phyloP scores from a whole-genome alignment of 1,140 invertebrate species.

The Grapholita molesta region DNA sequence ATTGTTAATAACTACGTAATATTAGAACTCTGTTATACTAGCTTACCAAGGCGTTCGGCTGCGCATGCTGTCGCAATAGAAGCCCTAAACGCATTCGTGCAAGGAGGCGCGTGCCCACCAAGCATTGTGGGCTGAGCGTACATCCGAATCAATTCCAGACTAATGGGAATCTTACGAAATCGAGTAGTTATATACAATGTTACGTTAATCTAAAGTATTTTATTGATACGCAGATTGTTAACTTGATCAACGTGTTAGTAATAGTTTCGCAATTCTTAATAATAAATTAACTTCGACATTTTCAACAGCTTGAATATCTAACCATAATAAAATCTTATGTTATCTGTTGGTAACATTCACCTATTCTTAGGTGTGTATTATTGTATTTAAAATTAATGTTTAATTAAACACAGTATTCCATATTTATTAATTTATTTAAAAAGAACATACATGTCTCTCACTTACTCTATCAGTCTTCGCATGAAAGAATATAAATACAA shows the following conservation, averaged over 20 bases:
- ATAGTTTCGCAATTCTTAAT: neutral
- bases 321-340: too few relatives aligned
- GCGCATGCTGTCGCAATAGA: neutral
- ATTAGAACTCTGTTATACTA: neutral
- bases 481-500: slow-evolving; percentile 30
- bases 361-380: too few relatives aligned
- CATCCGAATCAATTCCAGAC: neutral
- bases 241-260: neutral
- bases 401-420: neutral
- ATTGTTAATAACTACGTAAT: neutral
- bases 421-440: slow-evolving; percentile 11
- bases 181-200: neutral
- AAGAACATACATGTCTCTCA: slow-evolving; percentile 27
- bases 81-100: slow-evolving; percentile 21
- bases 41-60: neutral
- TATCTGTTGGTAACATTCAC: too few relatives aligned
- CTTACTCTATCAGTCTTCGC: slow-evolving; percentile 62
- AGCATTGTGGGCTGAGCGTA: neutral
- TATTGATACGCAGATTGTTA: neutral
- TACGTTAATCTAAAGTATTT: neutral
- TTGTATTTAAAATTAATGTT: neutral
- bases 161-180: neutral
- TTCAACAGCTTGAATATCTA: too few relatives aligned
- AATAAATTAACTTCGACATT: too few relatives aligned
- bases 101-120: slow-evolving; percentile 19